These are phyloP conservation scores for Oreamnos americanus DNA, from an alignment of 2,113 vertebrate genomes.

Conservation along the genomic window DNA sequence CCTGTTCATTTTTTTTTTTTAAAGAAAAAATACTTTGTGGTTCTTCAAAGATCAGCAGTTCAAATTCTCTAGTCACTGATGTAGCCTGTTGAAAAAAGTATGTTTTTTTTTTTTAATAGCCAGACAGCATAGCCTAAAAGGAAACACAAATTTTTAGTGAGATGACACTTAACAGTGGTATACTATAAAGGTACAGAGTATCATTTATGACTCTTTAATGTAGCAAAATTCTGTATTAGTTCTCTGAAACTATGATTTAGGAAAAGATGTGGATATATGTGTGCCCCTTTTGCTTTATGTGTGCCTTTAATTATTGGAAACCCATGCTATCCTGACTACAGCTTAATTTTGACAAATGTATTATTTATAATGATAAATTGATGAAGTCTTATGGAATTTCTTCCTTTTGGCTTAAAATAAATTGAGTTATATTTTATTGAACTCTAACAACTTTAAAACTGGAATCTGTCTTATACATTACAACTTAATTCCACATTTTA, in stretches of 20 bases:
- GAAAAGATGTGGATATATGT: not conserved
- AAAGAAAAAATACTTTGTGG: not conserved
- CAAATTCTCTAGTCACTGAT: not conserved
- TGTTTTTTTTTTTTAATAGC: not conserved
- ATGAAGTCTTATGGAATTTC: not conserved
- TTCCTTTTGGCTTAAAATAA: not conserved
- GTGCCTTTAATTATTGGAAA: not conserved
- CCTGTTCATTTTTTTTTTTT: not conserved
- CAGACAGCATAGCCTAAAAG: not conserved
- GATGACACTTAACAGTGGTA: not conserved
- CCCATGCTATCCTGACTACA: not conserved
- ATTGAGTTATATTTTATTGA: not conserved
- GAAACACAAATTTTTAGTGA: not conserved
- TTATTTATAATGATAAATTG: not conserved
- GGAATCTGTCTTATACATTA: not conserved
- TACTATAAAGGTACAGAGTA: not conserved
- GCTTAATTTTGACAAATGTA: not conserved
- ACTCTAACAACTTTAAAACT: constrained; percentile 15
- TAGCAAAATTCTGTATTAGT: not conserved
- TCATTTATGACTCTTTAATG: not conserved
- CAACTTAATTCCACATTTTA: not conserved
- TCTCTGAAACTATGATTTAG: not conserved
- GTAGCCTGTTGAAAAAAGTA: not conserved
- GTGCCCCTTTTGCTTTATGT: not conserved
- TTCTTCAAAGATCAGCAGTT: not conserved